These are phyloP conservation scores for Drosophila orosa DNA, from an alignment of 1,140 invertebrate species.

Conservation along the genomic window DNA sequence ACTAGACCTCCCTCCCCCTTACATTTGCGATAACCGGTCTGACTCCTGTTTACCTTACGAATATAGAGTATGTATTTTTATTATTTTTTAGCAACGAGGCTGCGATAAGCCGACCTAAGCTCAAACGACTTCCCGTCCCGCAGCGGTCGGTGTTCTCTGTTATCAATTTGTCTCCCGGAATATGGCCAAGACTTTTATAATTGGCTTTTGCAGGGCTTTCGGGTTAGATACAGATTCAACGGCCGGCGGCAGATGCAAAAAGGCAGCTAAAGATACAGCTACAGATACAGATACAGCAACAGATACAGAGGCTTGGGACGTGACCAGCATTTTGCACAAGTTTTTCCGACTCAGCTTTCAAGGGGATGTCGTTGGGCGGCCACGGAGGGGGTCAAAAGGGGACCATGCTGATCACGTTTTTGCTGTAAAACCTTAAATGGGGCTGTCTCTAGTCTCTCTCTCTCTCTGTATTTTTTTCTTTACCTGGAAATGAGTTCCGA, in stretches of 20 bases:
- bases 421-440: slow-evolving; percentile 50
- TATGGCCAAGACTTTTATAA: slow-evolving; percentile 39
- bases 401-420: slow-evolving; percentile 56
- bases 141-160: slow-evolving; percentile 10
- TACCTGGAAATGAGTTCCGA: slow-evolving; percentile 31
- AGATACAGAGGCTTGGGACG: slow-evolving; percentile 29
- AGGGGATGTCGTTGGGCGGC: slow-evolving; percentile 6
- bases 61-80: not conserved
- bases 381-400: not conserved
- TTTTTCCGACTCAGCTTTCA: slow-evolving; percentile 20
- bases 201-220: slow-evolving; percentile 34
- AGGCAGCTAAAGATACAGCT: slow-evolving; percentile 1
- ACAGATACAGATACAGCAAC: slow-evolving; percentile 13
- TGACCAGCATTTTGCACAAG: slow-evolving; percentile 39
- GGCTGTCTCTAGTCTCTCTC: not conserved
- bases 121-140: slow-evolving; percentile 42
- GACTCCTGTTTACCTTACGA: slow-evolving; percentile 26
- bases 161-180: slow-evolving; percentile 43
- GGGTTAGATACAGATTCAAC: slow-evolving; percentile 19
- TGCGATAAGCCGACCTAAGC: slow-evolving; percentile 34
- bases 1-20: not conserved
- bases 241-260: not conserved
- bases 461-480: not conserved
- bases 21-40: slow-evolving; percentile 3
- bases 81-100: slow-evolving; percentile 25